phyloP scores from a whole-genome alignment of 2,797 vertebrate species.

The Lutra lutra region DNA sequence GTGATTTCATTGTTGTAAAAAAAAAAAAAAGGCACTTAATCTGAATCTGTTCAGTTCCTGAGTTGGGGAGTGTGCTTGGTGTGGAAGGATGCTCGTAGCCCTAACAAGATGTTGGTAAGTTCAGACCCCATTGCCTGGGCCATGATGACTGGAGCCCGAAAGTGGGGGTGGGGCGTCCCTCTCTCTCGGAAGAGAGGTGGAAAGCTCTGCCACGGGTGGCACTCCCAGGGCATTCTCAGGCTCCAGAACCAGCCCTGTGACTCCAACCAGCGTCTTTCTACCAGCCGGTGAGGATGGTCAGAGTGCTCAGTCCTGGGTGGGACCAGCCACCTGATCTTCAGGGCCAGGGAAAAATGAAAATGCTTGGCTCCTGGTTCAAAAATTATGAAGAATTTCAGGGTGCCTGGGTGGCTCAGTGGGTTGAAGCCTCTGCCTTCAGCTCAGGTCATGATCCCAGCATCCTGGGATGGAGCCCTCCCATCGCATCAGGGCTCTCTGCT shows the following conservation, averaged over 20 bases:
- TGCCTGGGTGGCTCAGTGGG: too few relatives aligned
- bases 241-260: background rate
- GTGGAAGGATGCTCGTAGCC: background rate
- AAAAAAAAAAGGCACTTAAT: background rate
- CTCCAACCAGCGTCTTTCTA: background rate
- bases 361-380: background rate
- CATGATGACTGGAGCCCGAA: background rate
- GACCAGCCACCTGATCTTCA: background rate
- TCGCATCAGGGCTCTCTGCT: too few relatives aligned
- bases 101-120: background rate
- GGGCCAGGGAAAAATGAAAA: background rate
- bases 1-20: background rate
- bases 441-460: too few relatives aligned
- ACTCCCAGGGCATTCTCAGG: background rate
- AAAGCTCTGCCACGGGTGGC: background rate
- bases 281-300: too few relatives aligned
- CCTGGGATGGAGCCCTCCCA: too few relatives aligned
- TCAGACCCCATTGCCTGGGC: background rate
- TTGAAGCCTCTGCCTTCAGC: too few relatives aligned
- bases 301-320: background rate
- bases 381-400: background rate
- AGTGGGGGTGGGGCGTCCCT: rapidly evolving
- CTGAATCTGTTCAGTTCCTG: background rate
- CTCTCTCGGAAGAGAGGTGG: background rate
- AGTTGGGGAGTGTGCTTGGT: too few relatives aligned